Conservation (phyloP, 2,888 invertebrate species). For the Xylota sylvarum region DNA sequence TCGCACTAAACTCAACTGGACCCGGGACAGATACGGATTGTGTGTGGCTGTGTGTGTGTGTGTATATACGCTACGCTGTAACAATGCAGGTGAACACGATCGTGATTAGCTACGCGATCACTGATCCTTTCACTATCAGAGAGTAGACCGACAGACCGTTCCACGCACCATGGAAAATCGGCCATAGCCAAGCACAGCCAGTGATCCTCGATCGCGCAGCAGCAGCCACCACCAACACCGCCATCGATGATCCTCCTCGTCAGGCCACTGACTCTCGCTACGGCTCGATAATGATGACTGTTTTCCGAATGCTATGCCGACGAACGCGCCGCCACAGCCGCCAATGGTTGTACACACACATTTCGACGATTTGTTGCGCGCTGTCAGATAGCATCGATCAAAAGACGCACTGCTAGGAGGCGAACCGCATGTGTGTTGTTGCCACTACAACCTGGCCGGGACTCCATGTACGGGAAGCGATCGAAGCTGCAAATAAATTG, state of each 20-base stretch:
- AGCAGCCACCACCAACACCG: background rate
- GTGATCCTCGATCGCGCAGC: conserved; percentile 37
- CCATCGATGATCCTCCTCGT: conserved; percentile 36
- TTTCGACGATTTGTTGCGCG: conserved; percentile 77
- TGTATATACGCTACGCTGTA: conserved; percentile 5
- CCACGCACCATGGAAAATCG: conserved; percentile 60
- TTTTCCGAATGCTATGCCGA: conserved; percentile 28
- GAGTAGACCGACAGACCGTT: conserved; percentile 23
- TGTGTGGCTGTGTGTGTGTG: conserved; percentile 13
- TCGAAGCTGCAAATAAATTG: conserved; percentile 71
- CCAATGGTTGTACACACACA: conserved; percentile 55
- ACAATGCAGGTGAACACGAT: conserved; percentile 77
- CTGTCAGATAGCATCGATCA: conserved; percentile 78
- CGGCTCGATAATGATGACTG: conserved; percentile 64
- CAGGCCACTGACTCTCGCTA: conserved; percentile 36
- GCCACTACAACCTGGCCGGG: conserved; percentile 22
- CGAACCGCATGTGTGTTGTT: conserved; percentile 54
- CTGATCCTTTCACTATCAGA: conserved; percentile 71
- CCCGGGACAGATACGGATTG: conserved; percentile 9
- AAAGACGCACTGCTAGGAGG: conserved; percentile 67
- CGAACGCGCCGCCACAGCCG: conserved; percentile 6
- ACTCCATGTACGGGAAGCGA: conserved; percentile 70
- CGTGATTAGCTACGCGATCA: conserved; percentile 75
- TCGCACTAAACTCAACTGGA: conserved; percentile 45
- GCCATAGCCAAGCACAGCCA: conserved; percentile 21